Base-by-base conservation (phyloP, 2,888 invertebrate genomes). In the Brassicogethes aeneus region DNA sequence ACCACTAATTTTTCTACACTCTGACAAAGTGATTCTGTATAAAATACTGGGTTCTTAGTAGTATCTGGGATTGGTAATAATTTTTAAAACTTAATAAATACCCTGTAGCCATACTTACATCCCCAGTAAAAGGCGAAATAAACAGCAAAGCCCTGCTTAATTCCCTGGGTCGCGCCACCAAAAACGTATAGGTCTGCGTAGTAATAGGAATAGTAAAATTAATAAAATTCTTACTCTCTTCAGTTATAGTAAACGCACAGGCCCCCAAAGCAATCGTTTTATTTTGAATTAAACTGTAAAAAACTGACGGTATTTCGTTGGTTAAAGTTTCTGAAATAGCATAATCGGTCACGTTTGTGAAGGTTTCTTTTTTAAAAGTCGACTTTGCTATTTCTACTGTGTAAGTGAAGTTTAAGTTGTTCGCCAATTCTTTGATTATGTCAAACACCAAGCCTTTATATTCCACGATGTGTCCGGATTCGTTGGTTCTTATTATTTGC, bases 61-160 rank as follows among this genome's bases (percentile, higher is more conserved):
- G n/a, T n/a, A n/a, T n/a, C n/a, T n/a, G n/a, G n/a, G n/a, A n/a
- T n/a, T n/a, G n/a, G n/a, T n/a, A n/a, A n/a, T n/a, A n/a, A n/a
- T n/a, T n/a, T n/a, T n/a, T n/a, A n/a, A n/a, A n/a, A n/a, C n/a
- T n/a, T n/a, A n/a, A n/a, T n/a, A n/a, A n/a, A n/a, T n/a, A n/a
- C n/a, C n/a, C n/a, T n/a, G n/a, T n/a, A n/a, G n/a, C n/a, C n/a
- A n/a, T 52, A 70, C 73, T 73, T 65, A 81, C 82, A 57, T 78
- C 77, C 15, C 71, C 66, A 3, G 80, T 79, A 53, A 90, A 93
- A 0, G 93, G 93, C 3, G 87, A 80, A 36, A 88, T 77, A 57
- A 93, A 93, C 7, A 91, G 69, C 46, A 91, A 70, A 0, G 86
- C 88, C 50, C 91, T 74, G 50, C 89, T 88, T 12, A 91, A 72